Percentiles rank a stretch among this genome's conserved stretches.
Evolutionary conservation across 2,797 vertebrate species (phyloP).

Genomic region (Chaetophractus vellerosus): DNA sequence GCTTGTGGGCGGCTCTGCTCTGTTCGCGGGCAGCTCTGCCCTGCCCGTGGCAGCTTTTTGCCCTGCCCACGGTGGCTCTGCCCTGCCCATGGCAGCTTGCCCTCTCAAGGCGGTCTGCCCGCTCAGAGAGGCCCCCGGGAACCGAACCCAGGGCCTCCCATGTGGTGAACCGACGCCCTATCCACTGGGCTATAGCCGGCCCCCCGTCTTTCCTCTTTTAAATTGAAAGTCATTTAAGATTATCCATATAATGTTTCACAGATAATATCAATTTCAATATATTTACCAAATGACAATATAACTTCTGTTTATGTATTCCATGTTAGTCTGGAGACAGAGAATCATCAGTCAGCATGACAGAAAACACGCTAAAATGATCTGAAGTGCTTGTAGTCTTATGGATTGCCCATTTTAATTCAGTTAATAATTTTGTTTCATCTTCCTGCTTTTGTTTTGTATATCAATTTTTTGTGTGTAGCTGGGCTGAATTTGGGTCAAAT

Average conservation of each 20-base stretch:
- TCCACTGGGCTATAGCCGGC: too few species aligned
- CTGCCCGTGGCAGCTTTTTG: too few species aligned
- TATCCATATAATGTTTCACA: not conserved
- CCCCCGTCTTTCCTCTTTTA: conserved; percentile 68
- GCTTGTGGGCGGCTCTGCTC: too few species aligned
- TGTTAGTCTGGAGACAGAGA: conserved; percentile 36
- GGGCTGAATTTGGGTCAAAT: conserved; percentile 56
- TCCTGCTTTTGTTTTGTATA: conserved; percentile 23
- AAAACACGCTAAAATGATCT: conserved; percentile 28
- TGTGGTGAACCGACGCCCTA: too few species aligned
- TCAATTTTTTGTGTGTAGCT: not conserved
- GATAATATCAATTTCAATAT: conserved; percentile 14
- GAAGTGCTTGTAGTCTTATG: conserved; percentile 17
- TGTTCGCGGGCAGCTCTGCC: too few species aligned
- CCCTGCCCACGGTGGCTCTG: too few species aligned
- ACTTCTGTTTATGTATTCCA: not conserved
- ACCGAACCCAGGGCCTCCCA: too few species aligned
- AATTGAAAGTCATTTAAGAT: conserved; percentile 59
- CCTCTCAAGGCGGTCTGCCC: too few species aligned
- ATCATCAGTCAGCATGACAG: not conserved
- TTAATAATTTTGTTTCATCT: conserved; percentile 65
- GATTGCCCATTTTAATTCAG: conserved; percentile 54
- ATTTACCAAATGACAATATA: conserved; percentile 37
- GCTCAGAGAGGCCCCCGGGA: too few species aligned
- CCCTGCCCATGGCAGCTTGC: too few species aligned